Evolutionary conservation across 2,888 invertebrate species (phyloP).

Genomic region (Drosophila longiperda): DNA sequence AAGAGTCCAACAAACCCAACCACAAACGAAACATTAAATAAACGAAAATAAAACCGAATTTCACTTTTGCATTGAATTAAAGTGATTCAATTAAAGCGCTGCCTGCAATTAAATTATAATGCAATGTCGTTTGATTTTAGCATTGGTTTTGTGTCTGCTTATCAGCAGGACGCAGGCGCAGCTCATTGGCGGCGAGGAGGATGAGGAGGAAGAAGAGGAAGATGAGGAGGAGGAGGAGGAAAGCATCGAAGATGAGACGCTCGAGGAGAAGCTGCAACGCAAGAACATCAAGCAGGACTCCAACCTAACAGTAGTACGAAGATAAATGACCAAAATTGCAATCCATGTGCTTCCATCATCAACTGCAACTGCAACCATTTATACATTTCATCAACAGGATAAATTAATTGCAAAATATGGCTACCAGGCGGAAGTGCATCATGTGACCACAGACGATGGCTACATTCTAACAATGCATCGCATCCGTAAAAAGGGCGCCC

Average conservation of each 20-base stretch:
- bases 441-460: conserved; percentile 90
- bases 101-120: conserved; percentile 38
- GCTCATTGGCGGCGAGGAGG: conserved; percentile 80
- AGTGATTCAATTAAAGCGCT: conserved; percentile 11
- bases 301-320: conserved; percentile 80
- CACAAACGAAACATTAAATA: conserved; percentile 1
- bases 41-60: conserved; percentile 41
- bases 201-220: conserved; percentile 82
- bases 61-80: conserved; percentile 52
- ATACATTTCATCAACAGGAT: conserved; percentile 75
- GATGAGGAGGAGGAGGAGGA: conserved; percentile 83
- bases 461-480: conserved; percentile 92
- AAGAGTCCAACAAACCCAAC: conserved; percentile 15
- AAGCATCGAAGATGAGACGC: conserved; percentile 81
- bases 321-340: conserved; percentile 51
- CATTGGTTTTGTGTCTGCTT: conserved; percentile 59
- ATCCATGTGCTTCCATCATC: background rate
- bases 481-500: conserved; percentile 87
- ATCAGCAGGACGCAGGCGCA: conserved; percentile 61
- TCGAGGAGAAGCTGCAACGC: conserved; percentile 76
- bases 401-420: conserved; percentile 87
- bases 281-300: conserved; percentile 83
- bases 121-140: conserved; percentile 52
- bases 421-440: conserved; percentile 88
- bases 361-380: conserved; percentile 35